Base-by-base conservation (phyloP, 2,113 vertebrate genomes). In the Macaca mulatta region DNA sequence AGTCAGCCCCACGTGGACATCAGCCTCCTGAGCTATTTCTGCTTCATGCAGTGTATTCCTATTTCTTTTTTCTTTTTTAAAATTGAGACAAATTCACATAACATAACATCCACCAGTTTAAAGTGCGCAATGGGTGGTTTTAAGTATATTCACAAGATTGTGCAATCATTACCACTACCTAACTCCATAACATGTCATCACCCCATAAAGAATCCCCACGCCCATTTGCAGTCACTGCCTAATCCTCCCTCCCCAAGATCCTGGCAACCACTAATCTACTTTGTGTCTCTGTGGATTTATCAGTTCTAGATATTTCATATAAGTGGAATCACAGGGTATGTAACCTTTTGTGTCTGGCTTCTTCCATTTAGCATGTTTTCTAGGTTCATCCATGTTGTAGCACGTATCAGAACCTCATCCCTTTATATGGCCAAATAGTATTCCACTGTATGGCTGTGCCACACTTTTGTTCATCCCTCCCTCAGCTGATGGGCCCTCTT, bases 331-430 rank as follows among this genome's bases (percentile, higher is more conserved):
- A 93, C 35, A 79, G 0, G 45, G 57, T 52, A 45, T 77, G 16
- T n/a, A n/a, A n/a, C 23, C 61, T 90, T 92, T 90, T 93, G 59
- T 70, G 45, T 61, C 48, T 97, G n/a, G 25, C 61, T 89, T 78
- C 81, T 85, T 93, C 59, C 50, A 64, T 14, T 93, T 27, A 48
- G 72, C 43, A 57, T n/a, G 30, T 70, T 84, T 84, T 59, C 2
- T 61, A 93, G 78, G 45, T 75, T 50, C 43, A 48, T 25, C 11
- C 50, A 78, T 1, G 8, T 5, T 45, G 61, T 13, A 70, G 38
- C 74, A 59, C 7, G 20, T 67, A 80, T 69, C 43, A 87, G 57
- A 64, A 86, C 8, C 57, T 75, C 38, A 38, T 55, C 86, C 69
- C 78, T 88, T 52, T 90, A n/a, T 48, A 25, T 11, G 11, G 50